Base-by-base conservation (phyloP, 2,888 invertebrate species). In the Cephus pygmeus region DNA sequence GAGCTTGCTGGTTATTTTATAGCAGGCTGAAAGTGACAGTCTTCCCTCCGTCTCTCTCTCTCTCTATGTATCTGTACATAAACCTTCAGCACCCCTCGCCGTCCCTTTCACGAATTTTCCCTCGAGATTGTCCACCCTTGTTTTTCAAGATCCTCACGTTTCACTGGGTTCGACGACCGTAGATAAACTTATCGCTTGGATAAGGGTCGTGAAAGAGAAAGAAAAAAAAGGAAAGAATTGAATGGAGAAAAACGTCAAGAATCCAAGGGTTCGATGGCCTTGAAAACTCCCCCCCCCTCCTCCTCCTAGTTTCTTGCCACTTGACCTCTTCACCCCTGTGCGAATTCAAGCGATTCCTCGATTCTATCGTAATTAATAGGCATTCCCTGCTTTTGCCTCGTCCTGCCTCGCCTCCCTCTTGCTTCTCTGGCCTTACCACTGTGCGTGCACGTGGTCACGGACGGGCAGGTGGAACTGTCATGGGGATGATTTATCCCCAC, bases 11-110 rank as follows among this genome's bases (percentile, higher is more conserved):
- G 73, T 77, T 73, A 56, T 73, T 68, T 73, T 73, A 73, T 36
- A 23, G 34, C 33, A 15, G 33, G 12, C 76, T 73, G 76, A 76
- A 76, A 73, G 73, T 56, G 76, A 71, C 76, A 56, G 73, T 73
- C 11, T 12, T 73, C 23, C 1, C 6, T 68, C 11, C 23, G 6
- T 40, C 23, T 34, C 12, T 69, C 69, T 35, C 69, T 12, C 4
- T 69, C 30, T 30, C 71, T 34, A 4, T 71, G 31, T 71, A 15
- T 36, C 40, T 33, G 33, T 33, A 69, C 73, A 23, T 34, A 34
- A 68, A 30, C 34, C n/a, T n/a, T 34, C 11, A 23, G 36, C 69
- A 69, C 6, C n/a, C 71, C 12, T 69, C 73, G 30, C 12, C 40
- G 30, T 31, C 9, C 56, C 2, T 56, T 56, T 56, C 56, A 23